Percentiles rank a stretch among this genome's conserved stretches.
phyloP scores from a whole-genome alignment of 2,797 vertebrate species.

The Dicrostonyx torquatus region DNA sequence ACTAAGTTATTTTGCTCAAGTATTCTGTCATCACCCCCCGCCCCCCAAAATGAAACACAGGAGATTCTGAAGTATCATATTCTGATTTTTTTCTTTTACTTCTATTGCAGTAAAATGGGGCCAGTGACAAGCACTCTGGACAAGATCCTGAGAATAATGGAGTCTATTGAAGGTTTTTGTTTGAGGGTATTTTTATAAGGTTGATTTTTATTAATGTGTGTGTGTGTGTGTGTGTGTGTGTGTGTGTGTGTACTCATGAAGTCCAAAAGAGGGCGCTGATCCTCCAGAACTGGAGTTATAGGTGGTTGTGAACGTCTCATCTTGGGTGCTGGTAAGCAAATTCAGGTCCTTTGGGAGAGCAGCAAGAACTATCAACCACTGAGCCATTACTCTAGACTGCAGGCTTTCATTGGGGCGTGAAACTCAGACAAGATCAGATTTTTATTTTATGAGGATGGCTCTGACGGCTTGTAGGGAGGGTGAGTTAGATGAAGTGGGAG shows the following conservation, averaged over 20 bases:
- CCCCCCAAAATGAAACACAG: background rate
- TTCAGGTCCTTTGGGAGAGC: background rate
- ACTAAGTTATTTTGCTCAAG: background rate
- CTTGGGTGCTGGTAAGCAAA: background rate
- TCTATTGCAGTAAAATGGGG: background rate
- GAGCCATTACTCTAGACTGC: background rate
- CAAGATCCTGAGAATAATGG: background rate
- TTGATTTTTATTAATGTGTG: background rate
- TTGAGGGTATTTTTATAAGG: background rate
- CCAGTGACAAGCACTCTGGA: background rate
- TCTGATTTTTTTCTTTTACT: background rate
- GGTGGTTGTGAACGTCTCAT: background rate
- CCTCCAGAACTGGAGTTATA: background rate
- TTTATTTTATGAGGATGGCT: conserved; percentile 8
- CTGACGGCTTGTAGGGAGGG: background rate
- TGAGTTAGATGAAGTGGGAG: background rate
- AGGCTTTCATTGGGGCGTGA: background rate
- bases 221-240: background rate
- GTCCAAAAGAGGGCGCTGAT: background rate
- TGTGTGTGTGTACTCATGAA: background rate
- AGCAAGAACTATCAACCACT: background rate
- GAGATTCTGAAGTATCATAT: background rate
- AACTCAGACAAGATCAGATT: background rate
- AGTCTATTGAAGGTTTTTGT: background rate
- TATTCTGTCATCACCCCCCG: background rate